Percentiles rank a stretch among this genome's conserved stretches.
These are phyloP conservation scores for Nilaparvata lugens DNA, from an alignment of 1,140 invertebrate genomes.

Conservation along the genomic window DNA sequence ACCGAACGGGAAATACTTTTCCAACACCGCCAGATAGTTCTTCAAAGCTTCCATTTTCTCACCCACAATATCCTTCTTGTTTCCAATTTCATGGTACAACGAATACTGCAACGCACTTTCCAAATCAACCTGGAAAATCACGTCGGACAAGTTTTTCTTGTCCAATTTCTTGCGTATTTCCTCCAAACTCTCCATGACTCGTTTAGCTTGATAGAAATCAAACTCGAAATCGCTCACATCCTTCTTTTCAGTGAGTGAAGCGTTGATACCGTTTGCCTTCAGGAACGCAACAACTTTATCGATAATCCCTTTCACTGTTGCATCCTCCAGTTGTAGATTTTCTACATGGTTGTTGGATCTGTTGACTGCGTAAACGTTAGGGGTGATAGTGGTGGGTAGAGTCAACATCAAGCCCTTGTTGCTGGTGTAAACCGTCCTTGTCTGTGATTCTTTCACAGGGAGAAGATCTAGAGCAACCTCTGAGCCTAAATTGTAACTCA, in stretches of 20 bases:
- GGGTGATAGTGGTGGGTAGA: constrained; percentile 41
- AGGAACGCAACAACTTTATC: constrained; percentile 38
- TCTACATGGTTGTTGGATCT: constrained; percentile 27
- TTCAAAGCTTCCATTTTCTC: constrained; percentile 60
- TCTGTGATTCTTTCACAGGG: constrained; percentile 40
- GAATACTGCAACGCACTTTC: constrained; percentile 73
- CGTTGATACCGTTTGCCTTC: constrained; percentile 33
- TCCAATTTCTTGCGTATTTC: constrained; percentile 30
- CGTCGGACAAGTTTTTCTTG: constrained; percentile 36
- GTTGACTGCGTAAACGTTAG: constrained; percentile 40
- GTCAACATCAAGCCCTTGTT: constrained; percentile 40
- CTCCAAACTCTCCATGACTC: constrained; percentile 26
- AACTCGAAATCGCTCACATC: constrained; percentile 9
- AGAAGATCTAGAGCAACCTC: constrained; percentile 44
- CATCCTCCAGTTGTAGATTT: background rate
- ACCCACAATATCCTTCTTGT: constrained; percentile 54
- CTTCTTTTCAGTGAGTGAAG: constrained; percentile 14
- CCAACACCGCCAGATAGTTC: constrained; percentile 58
- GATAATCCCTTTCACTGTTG: background rate
- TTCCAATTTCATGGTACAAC: constrained; percentile 69
- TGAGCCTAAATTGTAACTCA: constrained; percentile 8
- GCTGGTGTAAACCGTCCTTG: constrained; percentile 43
- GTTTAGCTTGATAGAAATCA: constrained; percentile 12
- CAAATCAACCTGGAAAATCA: constrained; percentile 73
- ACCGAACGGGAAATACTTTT: constrained; percentile 62